phyloP scores from a whole-genome alignment of 2,888 invertebrate genomes.

The Subacronicta megacephala region DNA sequence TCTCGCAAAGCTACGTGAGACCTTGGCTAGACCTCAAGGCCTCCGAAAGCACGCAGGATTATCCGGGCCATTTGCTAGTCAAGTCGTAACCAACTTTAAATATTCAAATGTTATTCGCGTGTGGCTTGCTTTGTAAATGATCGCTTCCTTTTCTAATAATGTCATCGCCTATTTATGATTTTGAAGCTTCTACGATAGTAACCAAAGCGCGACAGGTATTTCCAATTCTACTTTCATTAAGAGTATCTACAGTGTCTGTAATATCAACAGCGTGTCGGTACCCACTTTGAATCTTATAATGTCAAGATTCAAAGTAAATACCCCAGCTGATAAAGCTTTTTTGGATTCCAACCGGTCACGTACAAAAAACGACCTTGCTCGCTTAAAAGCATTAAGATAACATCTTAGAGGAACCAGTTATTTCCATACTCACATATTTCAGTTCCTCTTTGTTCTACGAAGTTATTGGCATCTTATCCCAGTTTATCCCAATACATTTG shows the following conservation, averaged over 20 bases:
- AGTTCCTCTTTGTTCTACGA: slow-evolving; percentile 8
- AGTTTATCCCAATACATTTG: background rate
- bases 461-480: slow-evolving; percentile 4
- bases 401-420: slow-evolving; percentile 36
- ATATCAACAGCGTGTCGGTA: slow-evolving; percentile 5
- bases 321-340: slow-evolving; percentile 44
- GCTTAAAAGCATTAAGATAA: slow-evolving; percentile 45
- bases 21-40: slow-evolving; percentile 78
- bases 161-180: slow-evolving; percentile 8
- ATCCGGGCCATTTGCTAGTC: slow-evolving; percentile 75
- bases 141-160: slow-evolving; percentile 48
- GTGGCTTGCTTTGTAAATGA: slow-evolving; percentile 39
- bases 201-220: too few relatives aligned
- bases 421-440: slow-evolving; percentile 14
- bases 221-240: background rate
- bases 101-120: slow-evolving; percentile 52
- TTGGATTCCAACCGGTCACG: slow-evolving; percentile 35
- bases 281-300: slow-evolving; percentile 7
- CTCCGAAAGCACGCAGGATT: slow-evolving; percentile 78
- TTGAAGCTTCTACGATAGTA: background rate
- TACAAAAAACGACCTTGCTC: slow-evolving; percentile 47
- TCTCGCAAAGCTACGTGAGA: slow-evolving; percentile 66
- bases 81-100: slow-evolving; percentile 55
- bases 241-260: too few relatives aligned
- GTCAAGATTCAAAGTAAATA: slow-evolving; percentile 24